Evolutionary conservation across 2,113 vertebrate species (phyloP), one percentile per base, ranked within the genome.

Genomic region (Labeo catla): DNA sequence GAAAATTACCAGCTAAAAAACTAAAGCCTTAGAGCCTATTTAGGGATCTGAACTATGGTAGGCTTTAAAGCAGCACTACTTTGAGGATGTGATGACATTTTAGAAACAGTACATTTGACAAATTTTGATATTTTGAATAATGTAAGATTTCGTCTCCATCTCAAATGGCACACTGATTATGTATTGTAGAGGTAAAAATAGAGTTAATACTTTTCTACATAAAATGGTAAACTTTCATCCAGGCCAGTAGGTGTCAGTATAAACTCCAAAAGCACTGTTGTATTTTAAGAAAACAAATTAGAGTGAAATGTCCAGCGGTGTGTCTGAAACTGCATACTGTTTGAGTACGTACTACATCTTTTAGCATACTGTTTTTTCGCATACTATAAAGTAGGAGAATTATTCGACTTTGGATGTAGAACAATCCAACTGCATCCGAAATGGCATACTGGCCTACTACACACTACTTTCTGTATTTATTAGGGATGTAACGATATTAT

Each of bases 1-100:
- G 93, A 96, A 96, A 90, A 90, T 94, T 45, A 93, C 92, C 49
- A 93, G 93, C 23, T 96, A 28, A 59, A 89, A 80, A 36, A 19
- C 28, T 6, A 49, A 49, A 6, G 21, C 34, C 66, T 63, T 9
- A 39, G 5, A 39, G 59, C 45, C 2, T 13, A 43, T 59, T 52
- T 68, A 39, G 49, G 52, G 47, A 61, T 47, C 28, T 50, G 11
- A 3, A 61, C 57, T 61, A n/a, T 61, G n/a, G 21, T n/a, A n/a
- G 57, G 21, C 47, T 76, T 16, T 15, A 50, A 23, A 76, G 6
- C 11, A 34, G 23, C 63, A 15, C 54, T 57, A 57, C 54, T 19
- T 16, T 34, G 52, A 54, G 16, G 2, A 57, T 19, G 63, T 34
- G 65, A 66, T 4, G 34, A 68, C 7, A 66, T 34, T 57, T 57